Evolutionary conservation across 2,113 vertebrate species (phyloP).

Genomic region (Clupea harengus): DNA sequence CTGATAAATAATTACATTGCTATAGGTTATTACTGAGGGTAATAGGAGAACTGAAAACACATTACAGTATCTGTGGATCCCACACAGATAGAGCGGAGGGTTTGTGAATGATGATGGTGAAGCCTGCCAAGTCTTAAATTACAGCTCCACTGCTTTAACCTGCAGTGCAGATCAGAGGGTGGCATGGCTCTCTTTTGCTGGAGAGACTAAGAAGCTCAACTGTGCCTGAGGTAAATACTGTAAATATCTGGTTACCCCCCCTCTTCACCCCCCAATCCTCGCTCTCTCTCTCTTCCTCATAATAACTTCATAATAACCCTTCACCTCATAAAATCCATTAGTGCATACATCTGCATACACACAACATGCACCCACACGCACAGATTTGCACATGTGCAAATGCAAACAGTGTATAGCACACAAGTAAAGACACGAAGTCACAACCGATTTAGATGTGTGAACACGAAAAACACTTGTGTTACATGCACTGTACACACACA

Average conservation of each 20-base stretch:
- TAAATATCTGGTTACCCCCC: not conserved
- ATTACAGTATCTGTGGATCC: not conserved
- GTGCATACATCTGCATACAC: not conserved
- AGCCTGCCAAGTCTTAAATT: constrained; percentile 9
- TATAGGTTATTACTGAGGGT: constrained; percentile 12
- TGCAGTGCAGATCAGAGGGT: not conserved
- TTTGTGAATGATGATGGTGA: not conserved
- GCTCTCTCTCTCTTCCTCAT: not conserved
- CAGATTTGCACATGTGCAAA: not conserved
- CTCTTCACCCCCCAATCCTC: not conserved
- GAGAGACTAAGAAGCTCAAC: not conserved
- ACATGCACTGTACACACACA: too few species aligned
- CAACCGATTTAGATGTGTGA: too few species aligned
- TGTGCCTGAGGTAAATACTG: not conserved
- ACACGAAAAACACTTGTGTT: too few species aligned
- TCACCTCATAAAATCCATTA: not conserved
- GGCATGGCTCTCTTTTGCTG: not conserved
- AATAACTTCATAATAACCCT: not conserved
- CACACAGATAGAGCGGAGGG: not conserved
- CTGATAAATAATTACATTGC: not conserved
- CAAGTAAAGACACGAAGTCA: too few species aligned
- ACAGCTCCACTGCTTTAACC: constrained; percentile 4
- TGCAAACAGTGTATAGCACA: too few species aligned
- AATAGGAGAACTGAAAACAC: not conserved
- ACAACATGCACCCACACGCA: not conserved